Percentiles rank a stretch among this genome's conserved stretches.
Evolutionary conservation across 2,888 invertebrate genomes (phyloP).

Genomic region (Psylliodes chrysocephalus): DNA sequence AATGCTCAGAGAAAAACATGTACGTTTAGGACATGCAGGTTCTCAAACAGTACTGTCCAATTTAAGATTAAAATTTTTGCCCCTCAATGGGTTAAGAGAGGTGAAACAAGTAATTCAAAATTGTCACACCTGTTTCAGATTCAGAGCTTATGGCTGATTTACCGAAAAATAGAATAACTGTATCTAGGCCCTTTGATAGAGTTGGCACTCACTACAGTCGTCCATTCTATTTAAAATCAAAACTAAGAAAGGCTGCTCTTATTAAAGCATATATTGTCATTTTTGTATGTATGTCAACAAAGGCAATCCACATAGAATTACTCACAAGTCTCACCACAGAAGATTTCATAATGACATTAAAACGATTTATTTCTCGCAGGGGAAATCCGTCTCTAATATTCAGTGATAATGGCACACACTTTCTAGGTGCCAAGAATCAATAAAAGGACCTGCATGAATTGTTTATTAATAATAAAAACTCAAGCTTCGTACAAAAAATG

Average conservation of each 20-base stretch:
- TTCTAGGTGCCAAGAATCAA: conserved; percentile 15
- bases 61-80: conserved; percentile 39
- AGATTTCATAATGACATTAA: conserved; percentile 25
- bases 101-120: conserved; percentile 28
- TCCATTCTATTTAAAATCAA: conserved; percentile 36
- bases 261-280: conserved; percentile 29
- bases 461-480: not conserved
- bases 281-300: conserved; percentile 28
- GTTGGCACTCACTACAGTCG: conserved; percentile 43
- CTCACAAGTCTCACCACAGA: conserved; percentile 26
- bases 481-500: not conserved
- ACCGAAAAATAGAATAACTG: conserved; percentile 26
- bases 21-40: conserved; percentile 35
- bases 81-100: conserved; percentile 30
- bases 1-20: not conserved
- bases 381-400: conserved; percentile 26
- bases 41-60: conserved; percentile 37
- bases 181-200: conserved; percentile 33
- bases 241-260: conserved; percentile 30
- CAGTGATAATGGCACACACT: not conserved
- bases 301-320: conserved; percentile 31
- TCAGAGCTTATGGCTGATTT: conserved; percentile 20
- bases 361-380: conserved; percentile 32
- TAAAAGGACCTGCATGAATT: conserved; percentile 19
- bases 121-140: conserved; percentile 37